These are phyloP conservation scores for Bettongia penicillata DNA, from an alignment of 2,113 vertebrate genomes.

Conservation along the genomic window DNA sequence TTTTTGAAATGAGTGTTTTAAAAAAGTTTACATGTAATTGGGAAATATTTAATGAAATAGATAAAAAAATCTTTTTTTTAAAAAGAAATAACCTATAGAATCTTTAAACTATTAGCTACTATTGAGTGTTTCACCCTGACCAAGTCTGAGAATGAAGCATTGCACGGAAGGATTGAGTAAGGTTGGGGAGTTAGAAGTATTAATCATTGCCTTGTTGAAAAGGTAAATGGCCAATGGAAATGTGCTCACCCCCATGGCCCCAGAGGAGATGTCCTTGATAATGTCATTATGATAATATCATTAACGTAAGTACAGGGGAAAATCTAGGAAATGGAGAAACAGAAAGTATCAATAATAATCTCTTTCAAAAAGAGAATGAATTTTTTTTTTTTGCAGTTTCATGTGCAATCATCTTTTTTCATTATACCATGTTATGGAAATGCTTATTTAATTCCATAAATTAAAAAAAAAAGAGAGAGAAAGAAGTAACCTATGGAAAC, in stretches of 20 bases:
- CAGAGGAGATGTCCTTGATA: not conserved
- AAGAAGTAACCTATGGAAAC: not conserved
- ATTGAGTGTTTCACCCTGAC: not conserved
- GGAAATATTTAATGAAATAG: too few relatives aligned
- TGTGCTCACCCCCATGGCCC: not conserved
- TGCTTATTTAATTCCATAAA: too few relatives aligned
- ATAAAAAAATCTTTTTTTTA: too few relatives aligned
- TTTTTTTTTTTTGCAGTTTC: not conserved
- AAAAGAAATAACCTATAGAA: not conserved
- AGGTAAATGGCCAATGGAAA: not conserved
- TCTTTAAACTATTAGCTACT: not conserved
- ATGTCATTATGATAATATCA: not conserved
- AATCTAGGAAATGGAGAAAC: not conserved
- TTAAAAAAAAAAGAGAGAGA: not conserved
- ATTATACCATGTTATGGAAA: too few relatives aligned
- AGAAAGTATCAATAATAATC: not conserved
- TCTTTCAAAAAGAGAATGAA: not conserved
- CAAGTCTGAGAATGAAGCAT: not conserved
- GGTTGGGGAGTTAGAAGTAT: not conserved
- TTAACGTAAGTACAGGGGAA: not conserved
- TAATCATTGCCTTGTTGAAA: not conserved
- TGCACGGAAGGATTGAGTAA: not conserved
- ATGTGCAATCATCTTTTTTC: too few relatives aligned
- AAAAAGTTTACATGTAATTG: too few relatives aligned
- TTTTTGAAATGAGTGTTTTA: not conserved